Evolutionary conservation across 1,140 invertebrate genomes (phyloP).

Genomic region (Hermetia illucens): DNA sequence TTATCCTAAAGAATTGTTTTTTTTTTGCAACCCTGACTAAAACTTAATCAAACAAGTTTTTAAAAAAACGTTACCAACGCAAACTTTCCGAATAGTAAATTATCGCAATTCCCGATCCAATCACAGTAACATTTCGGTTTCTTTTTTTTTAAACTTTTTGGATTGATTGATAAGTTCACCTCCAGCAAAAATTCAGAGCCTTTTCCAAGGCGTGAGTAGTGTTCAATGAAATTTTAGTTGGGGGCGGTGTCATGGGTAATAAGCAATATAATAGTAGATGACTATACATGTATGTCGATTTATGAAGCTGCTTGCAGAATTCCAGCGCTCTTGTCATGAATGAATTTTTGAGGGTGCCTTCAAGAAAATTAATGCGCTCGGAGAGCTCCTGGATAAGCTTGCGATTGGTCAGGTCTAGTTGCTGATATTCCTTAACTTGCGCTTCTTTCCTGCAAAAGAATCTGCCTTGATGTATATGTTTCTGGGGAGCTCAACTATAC

Average conservation of each 20-base stretch:
- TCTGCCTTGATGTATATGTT: background rate
- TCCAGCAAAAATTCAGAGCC: background rate
- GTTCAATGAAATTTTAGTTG: background rate
- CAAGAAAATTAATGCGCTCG: background rate
- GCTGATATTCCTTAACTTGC: background rate
- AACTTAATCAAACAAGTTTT: background rate
- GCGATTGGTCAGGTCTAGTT: background rate
- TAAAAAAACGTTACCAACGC: too few species aligned
- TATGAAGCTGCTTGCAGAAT: background rate
- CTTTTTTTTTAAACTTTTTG: too few species aligned
- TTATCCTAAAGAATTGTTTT: background rate
- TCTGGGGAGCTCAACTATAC: background rate
- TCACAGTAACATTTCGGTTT: too few species aligned
- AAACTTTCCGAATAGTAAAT: too few species aligned
- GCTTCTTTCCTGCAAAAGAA: background rate
- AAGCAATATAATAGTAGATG: background rate
- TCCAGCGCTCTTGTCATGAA: background rate
- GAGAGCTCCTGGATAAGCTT: background rate
- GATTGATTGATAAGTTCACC: background rate
- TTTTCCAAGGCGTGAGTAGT: background rate
- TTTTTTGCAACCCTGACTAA: background rate
- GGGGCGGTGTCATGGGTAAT: background rate
- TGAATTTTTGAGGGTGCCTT: background rate
- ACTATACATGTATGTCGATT: background rate
- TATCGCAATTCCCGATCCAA: too few species aligned